These are phyloP conservation scores for Busseola fusca DNA, from an alignment of 2,888 invertebrate species.

Conservation along the genomic window DNA sequence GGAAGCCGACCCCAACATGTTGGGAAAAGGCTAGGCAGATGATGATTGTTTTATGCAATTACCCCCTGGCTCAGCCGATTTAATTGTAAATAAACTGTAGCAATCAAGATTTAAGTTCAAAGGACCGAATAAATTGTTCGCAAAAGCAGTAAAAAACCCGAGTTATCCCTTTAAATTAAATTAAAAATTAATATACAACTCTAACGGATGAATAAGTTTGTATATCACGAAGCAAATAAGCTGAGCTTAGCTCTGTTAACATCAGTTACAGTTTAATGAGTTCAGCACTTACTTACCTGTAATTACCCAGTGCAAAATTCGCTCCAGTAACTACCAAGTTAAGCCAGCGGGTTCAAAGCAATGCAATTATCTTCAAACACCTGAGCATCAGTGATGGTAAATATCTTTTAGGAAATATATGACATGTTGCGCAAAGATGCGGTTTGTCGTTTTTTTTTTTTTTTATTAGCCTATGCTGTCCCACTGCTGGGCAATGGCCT, in stretches of 20 bases:
- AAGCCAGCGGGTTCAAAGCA: constrained; percentile 62
- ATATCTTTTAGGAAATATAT: constrained; percentile 25
- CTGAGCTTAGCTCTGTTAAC: constrained; percentile 64
- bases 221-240: constrained; percentile 54
- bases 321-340: constrained; percentile 67
- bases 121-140: neutral
- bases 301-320: constrained; percentile 71
- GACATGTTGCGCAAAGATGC: neutral
- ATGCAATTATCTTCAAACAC: constrained; percentile 63
- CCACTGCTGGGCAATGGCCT: too few relatives aligned
- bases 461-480: too few relatives aligned
- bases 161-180: constrained; percentile 5
- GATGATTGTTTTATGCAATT: too few relatives aligned
- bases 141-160: neutral
- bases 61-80: neutral
- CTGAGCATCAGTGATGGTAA: constrained; percentile 47
- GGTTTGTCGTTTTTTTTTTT: neutral
- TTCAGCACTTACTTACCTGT: constrained; percentile 64
- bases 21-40: too few relatives aligned
- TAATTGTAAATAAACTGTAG: neutral
- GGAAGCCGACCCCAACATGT: too few relatives aligned
- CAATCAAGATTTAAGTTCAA: neutral
- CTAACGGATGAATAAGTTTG: constrained; percentile 45
- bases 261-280: constrained; percentile 64
- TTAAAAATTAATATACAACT: constrained; percentile 20